Evolutionary conservation across 2,888 invertebrate species (phyloP).

Genomic region (Pediacus dermestoides): DNA sequence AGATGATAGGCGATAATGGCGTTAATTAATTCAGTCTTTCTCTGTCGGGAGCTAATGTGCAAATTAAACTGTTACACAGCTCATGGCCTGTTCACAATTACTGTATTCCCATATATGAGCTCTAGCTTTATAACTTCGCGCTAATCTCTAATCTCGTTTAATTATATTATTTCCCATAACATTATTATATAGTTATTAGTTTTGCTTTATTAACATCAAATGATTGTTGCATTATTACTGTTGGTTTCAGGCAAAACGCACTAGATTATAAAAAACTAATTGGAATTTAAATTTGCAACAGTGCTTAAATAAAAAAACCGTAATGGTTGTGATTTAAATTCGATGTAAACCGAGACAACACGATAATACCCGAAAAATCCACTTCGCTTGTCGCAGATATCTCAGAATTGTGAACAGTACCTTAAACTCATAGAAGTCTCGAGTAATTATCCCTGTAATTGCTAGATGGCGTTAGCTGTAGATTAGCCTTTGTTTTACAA

Average conservation of each 20-base stretch:
- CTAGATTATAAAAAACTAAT: too few species aligned
- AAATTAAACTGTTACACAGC: constrained; percentile 53
- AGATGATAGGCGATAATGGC: constrained; percentile 54
- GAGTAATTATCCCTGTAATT: constrained; percentile 49
- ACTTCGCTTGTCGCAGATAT: too few species aligned
- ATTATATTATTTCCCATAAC: constrained; percentile 1
- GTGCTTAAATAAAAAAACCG: too few species aligned
- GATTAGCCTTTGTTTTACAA: constrained; percentile 49
- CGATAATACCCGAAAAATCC: too few species aligned
- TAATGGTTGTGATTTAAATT: too few species aligned
- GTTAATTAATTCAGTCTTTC: constrained; percentile 54
- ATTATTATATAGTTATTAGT: constrained; percentile 2
- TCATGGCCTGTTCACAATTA: constrained; percentile 44
- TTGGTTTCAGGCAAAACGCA: too few species aligned
- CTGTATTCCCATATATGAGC: constrained; percentile 1
- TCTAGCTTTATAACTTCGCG: neutral
- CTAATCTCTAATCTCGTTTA: constrained; percentile 2
- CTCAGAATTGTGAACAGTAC: constrained; percentile 14
- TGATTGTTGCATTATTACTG: too few species aligned
- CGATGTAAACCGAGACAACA: too few species aligned
- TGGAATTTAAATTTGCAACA: too few species aligned
- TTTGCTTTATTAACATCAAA: too few species aligned
- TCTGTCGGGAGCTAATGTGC: constrained; percentile 52
- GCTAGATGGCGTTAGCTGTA: constrained; percentile 48
- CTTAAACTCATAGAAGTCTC: constrained; percentile 12